Conservation (phyloP, 2,113 vertebrate species). For the Octodon degus region DNA sequence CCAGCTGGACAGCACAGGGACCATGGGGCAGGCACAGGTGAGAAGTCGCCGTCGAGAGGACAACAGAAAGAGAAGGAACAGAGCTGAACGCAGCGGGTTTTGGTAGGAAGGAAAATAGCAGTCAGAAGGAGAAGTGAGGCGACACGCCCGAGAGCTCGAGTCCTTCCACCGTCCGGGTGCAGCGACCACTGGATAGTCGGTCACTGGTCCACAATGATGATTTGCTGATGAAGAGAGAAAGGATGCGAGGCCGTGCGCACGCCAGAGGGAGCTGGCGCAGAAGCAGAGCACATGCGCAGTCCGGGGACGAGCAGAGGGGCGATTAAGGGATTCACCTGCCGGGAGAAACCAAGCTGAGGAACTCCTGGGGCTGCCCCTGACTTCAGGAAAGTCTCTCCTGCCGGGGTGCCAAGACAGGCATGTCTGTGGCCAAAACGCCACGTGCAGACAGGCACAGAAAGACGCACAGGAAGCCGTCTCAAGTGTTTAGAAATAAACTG, state of each 20-base stretch:
- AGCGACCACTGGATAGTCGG: not conserved
- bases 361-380: not conserved
- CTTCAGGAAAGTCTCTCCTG: not conserved
- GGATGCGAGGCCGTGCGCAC: not conserved
- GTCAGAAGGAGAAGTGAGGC: not conserved
- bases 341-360: not conserved
- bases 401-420: not conserved
- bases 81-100: rapidly evolving
- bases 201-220: not conserved
- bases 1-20: not conserved
- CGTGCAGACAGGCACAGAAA: not conserved
- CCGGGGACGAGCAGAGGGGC: not conserved
- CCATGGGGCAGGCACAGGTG: not conserved
- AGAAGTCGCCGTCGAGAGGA: not conserved
- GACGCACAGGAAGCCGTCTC: not conserved
- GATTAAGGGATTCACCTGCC: not conserved
- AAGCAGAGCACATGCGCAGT: too few relatives aligned
- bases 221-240: not conserved
- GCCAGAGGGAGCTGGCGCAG: not conserved
- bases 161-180: not conserved
- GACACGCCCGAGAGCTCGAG: not conserved
- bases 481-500: not conserved
- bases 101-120: not conserved
- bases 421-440: not conserved
- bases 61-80: not conserved